Percentiles rank a stretch among this genome's conserved stretches.
These are phyloP conservation scores for Tricholaema leucomelas DNA, from an alignment of 2,113 vertebrate genomes.

Conservation along the genomic window DNA sequence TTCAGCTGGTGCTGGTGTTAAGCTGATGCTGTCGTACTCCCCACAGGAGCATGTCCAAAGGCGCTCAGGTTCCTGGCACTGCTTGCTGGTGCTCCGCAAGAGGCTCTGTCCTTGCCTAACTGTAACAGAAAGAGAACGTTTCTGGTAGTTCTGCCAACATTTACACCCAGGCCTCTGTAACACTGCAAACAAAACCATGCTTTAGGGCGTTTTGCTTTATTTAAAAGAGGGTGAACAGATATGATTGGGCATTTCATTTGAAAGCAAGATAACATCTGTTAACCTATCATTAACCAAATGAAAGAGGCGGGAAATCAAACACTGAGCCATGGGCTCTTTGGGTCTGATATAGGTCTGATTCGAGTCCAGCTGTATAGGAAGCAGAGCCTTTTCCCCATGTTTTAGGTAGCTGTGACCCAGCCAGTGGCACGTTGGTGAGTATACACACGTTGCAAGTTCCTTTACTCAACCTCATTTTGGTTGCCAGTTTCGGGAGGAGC, in stretches of 20 bases:
- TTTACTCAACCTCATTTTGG: background rate
- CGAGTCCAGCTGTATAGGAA: background rate
- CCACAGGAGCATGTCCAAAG: background rate
- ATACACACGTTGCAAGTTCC: background rate
- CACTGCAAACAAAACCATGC: background rate
- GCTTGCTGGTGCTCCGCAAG: background rate
- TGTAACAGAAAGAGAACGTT: background rate
- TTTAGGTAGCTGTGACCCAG: background rate
- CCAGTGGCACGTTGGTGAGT: background rate
- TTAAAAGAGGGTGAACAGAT: background rate
- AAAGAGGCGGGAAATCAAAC: rapidly evolving
- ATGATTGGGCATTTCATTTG: background rate
- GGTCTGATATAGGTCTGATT: background rate
- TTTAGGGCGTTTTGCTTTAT: background rate
- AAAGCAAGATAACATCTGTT: background rate
- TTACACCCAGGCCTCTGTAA: background rate
- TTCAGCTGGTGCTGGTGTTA: too few species aligned
- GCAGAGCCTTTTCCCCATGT: background rate
- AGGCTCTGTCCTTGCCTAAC: background rate
- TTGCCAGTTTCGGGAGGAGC: constrained; percentile 16
- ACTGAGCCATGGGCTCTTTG: background rate
- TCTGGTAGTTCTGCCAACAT: background rate
- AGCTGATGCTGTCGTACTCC: background rate
- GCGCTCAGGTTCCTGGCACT: background rate
- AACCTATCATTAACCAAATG: background rate